Evolutionary conservation across 2,888 invertebrate species (phyloP), one percentile per base, ranked within the genome.

Genomic region (Nowickia ferox): DNA sequence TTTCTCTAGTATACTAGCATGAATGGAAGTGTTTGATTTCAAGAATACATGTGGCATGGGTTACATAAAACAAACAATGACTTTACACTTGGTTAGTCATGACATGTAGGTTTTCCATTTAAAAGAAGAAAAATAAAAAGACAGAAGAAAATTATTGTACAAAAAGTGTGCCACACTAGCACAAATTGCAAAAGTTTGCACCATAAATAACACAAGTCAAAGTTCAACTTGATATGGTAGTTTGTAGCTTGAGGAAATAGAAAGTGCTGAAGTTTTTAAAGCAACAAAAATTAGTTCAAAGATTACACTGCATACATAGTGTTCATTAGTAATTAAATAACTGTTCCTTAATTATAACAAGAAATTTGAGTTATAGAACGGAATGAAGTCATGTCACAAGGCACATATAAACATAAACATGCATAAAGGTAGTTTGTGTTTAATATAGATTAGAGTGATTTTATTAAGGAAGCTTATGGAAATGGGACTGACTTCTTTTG

Each of bases 81-180:
- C 51, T 77, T 77, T 65, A 77, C 71, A 42, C 48, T 72, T 77
- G 44, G 69, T 48, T 83, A 72, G 59, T 66, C 77, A 72, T 77
- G 77, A 53, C 77, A 77, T 57, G 57, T 30, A 48, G 65, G 61
- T 76, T 69, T 53, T 63, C 40, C 4, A 9, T 30, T 30, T 30
- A 30, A 30, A 30, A 30, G 30, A 30, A 30, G 30, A 30, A 30
- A 0, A 30, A 65, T 53, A n/a, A 66, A 17, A 44, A 57, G 3
- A 22, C 30, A 2, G 10, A 9, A 5, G 19, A 22, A 57, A 13
- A 51, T 30, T 30, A 30, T 30, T 30, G 30, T 55, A 55, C 5
- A 30, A 55, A 40, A 9, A 63, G 63, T 17, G 15, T 17, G 59
- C 59, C 30, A 72, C 51, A 74, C 48, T 61, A n/a, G 9, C 13